Evolutionary conservation across 2,797 vertebrate species (phyloP).

Genomic region (Pipistrellus nathusii): DNA sequence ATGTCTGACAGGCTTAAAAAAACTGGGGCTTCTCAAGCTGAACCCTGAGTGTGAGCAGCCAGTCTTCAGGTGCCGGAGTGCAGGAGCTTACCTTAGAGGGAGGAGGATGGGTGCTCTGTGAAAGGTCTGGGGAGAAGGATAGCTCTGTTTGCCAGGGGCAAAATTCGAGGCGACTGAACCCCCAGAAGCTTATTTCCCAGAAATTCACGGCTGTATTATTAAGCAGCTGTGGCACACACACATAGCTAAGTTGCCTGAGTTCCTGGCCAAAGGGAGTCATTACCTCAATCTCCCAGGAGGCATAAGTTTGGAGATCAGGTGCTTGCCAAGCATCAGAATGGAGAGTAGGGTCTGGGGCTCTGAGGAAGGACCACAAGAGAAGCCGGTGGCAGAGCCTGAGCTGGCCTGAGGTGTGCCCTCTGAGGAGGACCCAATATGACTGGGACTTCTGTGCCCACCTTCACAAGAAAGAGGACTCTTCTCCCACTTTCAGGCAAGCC

Average conservation of each 20-base stretch:
- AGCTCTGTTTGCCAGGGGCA: background rate
- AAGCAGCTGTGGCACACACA: background rate
- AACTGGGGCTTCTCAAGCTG: background rate
- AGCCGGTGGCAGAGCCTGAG: background rate
- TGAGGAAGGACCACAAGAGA: background rate
- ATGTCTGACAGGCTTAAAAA: background rate
- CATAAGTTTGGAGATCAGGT: background rate
- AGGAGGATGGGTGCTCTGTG: background rate
- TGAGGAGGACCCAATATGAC: background rate
- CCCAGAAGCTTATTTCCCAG: background rate
- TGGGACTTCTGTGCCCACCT: background rate
- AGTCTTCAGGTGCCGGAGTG: background rate
- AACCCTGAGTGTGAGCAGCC: background rate
- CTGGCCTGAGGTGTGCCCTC: background rate
- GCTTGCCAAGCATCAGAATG: background rate
- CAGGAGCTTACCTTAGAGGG: background rate
- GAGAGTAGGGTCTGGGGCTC: background rate
- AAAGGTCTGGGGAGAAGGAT: background rate
- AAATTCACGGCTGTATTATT: background rate
- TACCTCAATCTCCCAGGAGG: background rate
- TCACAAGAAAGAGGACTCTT: background rate
- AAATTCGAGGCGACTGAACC: background rate
- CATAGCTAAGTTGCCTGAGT: background rate
- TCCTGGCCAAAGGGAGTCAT: background rate
- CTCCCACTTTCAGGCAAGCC: background rate